Conservation (phyloP, 1,140 invertebrate genomes). For the Subanguina moxae region DNA sequence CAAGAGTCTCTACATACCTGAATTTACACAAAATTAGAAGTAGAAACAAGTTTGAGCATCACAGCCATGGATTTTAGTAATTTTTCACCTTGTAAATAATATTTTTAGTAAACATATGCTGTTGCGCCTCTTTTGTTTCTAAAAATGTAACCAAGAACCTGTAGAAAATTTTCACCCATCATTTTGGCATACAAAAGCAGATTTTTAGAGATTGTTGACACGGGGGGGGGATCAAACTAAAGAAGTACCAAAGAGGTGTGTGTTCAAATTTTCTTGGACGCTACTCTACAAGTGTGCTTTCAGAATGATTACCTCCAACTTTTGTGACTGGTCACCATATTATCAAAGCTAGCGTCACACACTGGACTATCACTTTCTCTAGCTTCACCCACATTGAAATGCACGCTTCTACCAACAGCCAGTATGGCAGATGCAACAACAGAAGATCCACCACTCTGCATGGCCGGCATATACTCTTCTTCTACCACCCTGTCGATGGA, state of each 20-base stretch:
- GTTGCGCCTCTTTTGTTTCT: too few species aligned
- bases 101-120: too few species aligned
- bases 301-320: slow-evolving; percentile 3
- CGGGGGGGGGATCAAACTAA: too few species aligned
- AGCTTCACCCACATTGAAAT: slow-evolving; percentile 1
- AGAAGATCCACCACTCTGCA: background rate
- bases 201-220: too few species aligned
- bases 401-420: background rate
- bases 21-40: background rate
- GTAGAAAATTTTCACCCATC: background rate
- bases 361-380: background rate
- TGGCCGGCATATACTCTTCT: background rate
- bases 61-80: too few species aligned
- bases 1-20: slow-evolving; percentile 21
- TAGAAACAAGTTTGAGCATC: background rate
- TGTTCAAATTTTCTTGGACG: too few species aligned
- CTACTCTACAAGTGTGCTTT: background rate
- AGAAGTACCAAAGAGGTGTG: too few species aligned
- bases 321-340: background rate
- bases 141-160: background rate
- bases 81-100: too few species aligned
- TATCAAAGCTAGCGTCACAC: background rate
- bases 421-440: too few species aligned
- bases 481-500: background rate
- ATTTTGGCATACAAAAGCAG: background rate